These are phyloP conservation scores for Crossocerus cetratus DNA, from an alignment of 2,888 invertebrate genomes.

Conservation along the genomic window DNA sequence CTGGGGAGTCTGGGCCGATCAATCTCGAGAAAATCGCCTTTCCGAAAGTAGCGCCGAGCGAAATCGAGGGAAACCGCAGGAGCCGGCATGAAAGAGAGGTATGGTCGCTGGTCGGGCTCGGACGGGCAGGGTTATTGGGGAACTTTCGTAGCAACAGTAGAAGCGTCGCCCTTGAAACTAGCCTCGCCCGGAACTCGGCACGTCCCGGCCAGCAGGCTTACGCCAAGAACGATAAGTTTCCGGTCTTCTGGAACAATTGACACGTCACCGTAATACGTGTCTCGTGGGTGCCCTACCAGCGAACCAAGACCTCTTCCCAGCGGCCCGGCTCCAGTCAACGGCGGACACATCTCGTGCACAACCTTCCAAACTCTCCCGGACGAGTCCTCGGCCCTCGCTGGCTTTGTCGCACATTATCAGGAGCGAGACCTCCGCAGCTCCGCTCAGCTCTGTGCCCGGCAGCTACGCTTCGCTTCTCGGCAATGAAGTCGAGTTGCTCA, in stretches of 20 bases:
- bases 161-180: slow-evolving; percentile 52
- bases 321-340: slow-evolving; percentile 23
- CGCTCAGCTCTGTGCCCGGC: slow-evolving; percentile 39
- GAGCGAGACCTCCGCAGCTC: slow-evolving; percentile 11
- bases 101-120: not conserved
- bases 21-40: not conserved
- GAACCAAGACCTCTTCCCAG: slow-evolving; percentile 16
- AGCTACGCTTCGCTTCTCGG: slow-evolving; percentile 33
- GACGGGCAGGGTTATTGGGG: slow-evolving; percentile 30
- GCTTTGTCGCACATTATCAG: slow-evolving; percentile 61
- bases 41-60: not conserved
- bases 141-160: slow-evolving; percentile 39
- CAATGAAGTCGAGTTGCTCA: slow-evolving; percentile 56
- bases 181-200: slow-evolving; percentile 19
- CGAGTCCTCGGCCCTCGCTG: too few relatives aligned
- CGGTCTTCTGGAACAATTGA: slow-evolving; percentile 66
- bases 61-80: slow-evolving; percentile 1
- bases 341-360: slow-evolving; percentile 55
- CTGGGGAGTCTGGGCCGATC: not conserved
- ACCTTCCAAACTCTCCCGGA: slow-evolving; percentile 57
- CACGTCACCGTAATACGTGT: slow-evolving; percentile 60
- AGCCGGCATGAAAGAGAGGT: too few relatives aligned
- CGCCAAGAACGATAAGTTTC: slow-evolving; percentile 56
- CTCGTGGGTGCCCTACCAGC: slow-evolving; percentile 25
- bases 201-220: slow-evolving; percentile 47